Conservation (phyloP, 2,797 vertebrate species). For the Pterois miles region DNA sequence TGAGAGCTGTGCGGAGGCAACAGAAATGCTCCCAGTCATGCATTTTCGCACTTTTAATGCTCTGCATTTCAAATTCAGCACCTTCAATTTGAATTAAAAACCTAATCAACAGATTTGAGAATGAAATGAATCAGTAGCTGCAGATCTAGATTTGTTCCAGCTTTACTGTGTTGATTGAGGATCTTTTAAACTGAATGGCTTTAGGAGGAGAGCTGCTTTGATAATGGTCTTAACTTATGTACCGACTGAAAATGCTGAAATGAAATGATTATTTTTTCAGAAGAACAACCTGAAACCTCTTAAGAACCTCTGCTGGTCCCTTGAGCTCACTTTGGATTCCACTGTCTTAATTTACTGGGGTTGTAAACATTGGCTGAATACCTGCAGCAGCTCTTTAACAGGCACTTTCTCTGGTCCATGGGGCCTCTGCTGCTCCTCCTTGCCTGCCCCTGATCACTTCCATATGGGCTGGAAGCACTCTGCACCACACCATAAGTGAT, state of each 20-base stretch:
- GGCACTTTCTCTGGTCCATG: conserved; percentile 25
- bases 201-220: too few species aligned
- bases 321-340: conserved; percentile 7
- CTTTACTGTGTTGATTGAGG: too few species aligned
- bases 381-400: not conserved
- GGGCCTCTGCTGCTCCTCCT: conserved; percentile 27
- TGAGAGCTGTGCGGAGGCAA: too few species aligned
- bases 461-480: conserved; percentile 47
- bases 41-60: too few species aligned
- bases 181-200: too few species aligned
- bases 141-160: too few species aligned
- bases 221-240: not conserved
- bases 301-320: not conserved
- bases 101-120: too few species aligned
- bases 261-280: not conserved
- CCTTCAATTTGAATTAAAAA: too few species aligned
- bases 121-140: too few species aligned
- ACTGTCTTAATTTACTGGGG: not conserved
- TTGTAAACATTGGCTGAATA: not conserved
- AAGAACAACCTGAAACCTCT: not conserved
- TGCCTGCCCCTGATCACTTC: conserved; percentile 45
- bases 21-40: too few species aligned
- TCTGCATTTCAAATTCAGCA: too few species aligned
- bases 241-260: not conserved
- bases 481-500: conserved; percentile 17